These are phyloP conservation scores for Hypomecis atomaria DNA, from an alignment of 2,888 invertebrate species.

Conservation along the genomic window DNA sequence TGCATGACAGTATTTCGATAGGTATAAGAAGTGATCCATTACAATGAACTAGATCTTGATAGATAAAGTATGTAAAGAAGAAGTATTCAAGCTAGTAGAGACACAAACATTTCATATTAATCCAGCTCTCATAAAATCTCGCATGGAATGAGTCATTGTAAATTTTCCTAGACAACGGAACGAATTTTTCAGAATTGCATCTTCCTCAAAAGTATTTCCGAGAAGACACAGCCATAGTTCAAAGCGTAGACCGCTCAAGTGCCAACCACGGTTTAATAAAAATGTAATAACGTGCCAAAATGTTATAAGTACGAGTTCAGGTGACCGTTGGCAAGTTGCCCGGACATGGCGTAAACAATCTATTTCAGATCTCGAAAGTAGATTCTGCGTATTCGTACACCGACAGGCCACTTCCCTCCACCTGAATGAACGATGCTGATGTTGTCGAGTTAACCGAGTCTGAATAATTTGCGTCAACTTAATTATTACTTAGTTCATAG, in stretches of 20 bases:
- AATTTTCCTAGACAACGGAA: background rate
- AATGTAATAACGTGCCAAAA: constrained; percentile 76
- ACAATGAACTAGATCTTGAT: constrained; percentile 17
- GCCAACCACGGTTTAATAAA: constrained; percentile 59
- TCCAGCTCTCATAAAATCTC: no score
- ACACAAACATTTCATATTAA: no score
- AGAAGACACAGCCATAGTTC: constrained; percentile 4
- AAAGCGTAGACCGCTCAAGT: constrained; percentile 52
- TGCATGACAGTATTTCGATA: constrained; percentile 16
- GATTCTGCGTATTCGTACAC: constrained; percentile 68
- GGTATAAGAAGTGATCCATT: constrained; percentile 39
- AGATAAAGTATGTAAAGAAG: no score
- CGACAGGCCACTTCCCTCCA: constrained; percentile 53
- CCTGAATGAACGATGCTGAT: constrained; percentile 42
- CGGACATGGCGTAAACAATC: constrained; percentile 80
- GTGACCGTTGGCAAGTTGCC: constrained; percentile 78
- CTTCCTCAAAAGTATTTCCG: constrained; percentile 5
- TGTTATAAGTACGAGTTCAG: constrained; percentile 69
- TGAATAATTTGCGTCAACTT: constrained; percentile 3
- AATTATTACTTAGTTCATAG: background rate
- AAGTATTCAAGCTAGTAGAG: no score
- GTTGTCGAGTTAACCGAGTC: constrained; percentile 27
- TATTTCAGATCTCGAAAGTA: constrained; percentile 77
- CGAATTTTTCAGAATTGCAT: background rate
- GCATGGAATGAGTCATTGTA: no score